Evolutionary conservation across 1,140 invertebrate genomes (phyloP), one percentile per base, ranked within the genome.

Genomic region (Scaptomyza pallida): DNA sequence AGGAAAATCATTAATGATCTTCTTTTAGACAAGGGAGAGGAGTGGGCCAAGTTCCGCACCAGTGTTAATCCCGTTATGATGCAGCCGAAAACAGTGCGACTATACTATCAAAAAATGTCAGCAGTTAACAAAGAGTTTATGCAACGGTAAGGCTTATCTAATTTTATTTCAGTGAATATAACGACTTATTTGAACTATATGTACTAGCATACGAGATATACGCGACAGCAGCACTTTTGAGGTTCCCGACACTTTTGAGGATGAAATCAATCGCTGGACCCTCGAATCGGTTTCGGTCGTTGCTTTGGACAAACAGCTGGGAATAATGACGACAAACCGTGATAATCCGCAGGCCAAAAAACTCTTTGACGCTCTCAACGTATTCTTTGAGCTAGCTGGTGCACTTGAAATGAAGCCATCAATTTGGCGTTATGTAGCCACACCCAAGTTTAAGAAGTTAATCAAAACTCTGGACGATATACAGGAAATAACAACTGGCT

Each of bases 221-320:
- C 90, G 93, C 9, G 91, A 94, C 72, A 17, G 48, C 21, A 81
- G 90, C 48, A 92, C 93, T 16, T 92, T 92, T 59, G 93, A 94
- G 88, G 91, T 95, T 59, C 93, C 93, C 0, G 86, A 78, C 0
- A 91, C 93, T 64, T 95, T 95, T 77, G 92, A 93, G 43, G 93
- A 93, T 56, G 94, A 95, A 80, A 91, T 95, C 62, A 94, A 94
- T 73, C 93, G 94, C 72, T 95, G 95, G 94, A 92, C 94, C 2
- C 80, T 96, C 5, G 95, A 96, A 89, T 95, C 94, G 0, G 95
- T 96, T 10, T 94, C 92, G 0, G 90, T 93, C 0, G 93, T 97
- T 0, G 95, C 95, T 8, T 89, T 96, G 44, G 94, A 90, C 26
- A 81, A 62, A 13, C 68, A 83, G 19, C 40, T 90, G 13, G 88